A percentile compares a stretch with the other conserved stretches of the same genome.
phyloP scores from a whole-genome alignment of 2,888 invertebrate species.

The Mesopsocus fuscifrons region DNA sequence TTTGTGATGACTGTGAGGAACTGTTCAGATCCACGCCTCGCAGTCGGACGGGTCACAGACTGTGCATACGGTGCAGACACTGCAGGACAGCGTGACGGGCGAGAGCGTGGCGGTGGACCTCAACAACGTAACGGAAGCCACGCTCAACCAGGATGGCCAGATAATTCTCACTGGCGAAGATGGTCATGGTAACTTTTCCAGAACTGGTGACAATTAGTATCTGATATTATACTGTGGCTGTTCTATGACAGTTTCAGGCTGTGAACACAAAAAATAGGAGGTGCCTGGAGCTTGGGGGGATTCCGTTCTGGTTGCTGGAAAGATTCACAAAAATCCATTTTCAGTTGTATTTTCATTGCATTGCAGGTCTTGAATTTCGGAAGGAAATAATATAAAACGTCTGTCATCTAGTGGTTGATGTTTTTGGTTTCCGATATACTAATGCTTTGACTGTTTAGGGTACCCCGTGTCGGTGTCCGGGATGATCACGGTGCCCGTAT shows the following conservation, averaged over 20 bases:
- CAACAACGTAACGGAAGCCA: conserved; percentile 75
- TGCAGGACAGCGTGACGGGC: conserved; percentile 49
- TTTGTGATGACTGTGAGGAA: too few species aligned
- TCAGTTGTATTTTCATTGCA: too few species aligned
- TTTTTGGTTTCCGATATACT: too few species aligned
- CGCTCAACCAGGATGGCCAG: conserved; percentile 81
- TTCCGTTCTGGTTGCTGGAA: too few species aligned
- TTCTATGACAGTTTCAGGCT: not conserved
- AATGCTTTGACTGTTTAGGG: too few species aligned
- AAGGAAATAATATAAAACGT: too few species aligned
- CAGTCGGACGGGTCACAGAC: conserved; percentile 25
- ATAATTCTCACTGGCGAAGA: conserved; percentile 89
- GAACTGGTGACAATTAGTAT: too few species aligned
- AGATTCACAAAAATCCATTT: too few species aligned
- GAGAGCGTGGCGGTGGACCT: conserved; percentile 67
- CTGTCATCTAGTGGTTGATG: too few species aligned
- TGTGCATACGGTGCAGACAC: conserved; percentile 38
- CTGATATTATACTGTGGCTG: conserved; percentile 5
- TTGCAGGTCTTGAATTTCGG: too few species aligned
- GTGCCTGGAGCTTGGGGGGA: too few species aligned
- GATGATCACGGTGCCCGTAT: conserved; percentile 89
- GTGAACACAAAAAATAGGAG: conserved; percentile 2
- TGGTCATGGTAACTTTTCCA: conserved; percentile 78
- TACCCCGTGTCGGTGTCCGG: conserved; percentile 76
- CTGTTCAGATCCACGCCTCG: conserved; percentile 31